Evolutionary conservation across 2,797 vertebrate genomes (phyloP).

Genomic region (Lithobates sylvaticus): DNA sequence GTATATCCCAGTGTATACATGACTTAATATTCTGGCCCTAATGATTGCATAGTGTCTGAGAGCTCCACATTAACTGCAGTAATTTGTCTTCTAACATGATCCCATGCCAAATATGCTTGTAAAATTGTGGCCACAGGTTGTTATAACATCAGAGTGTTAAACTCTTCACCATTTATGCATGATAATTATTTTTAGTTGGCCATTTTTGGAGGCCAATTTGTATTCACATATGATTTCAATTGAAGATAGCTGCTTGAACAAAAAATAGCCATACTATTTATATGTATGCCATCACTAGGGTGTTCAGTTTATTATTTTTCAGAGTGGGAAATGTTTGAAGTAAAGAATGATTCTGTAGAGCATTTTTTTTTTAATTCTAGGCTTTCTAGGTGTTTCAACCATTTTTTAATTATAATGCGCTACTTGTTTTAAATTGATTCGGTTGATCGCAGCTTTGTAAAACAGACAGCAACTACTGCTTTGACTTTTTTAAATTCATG

Average conservation of each 20-base stretch:
- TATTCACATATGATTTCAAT: slow-evolving; percentile 8
- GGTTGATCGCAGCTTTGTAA: neutral
- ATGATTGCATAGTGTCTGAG: slow-evolving; percentile 42
- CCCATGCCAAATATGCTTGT: slow-evolving; percentile 62
- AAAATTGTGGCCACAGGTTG: slow-evolving; percentile 64
- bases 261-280: neutral
- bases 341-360: neutral
- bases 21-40: slow-evolving; percentile 34
- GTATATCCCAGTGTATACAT: slow-evolving; percentile 21
- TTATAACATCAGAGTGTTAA: slow-evolving; percentile 42
- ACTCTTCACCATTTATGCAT: slow-evolving; percentile 26
- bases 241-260: neutral
- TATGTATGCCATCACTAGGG: neutral
- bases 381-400: neutral
- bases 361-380: too few species aligned
- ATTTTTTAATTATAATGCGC: neutral
- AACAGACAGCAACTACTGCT: neutral
- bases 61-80: slow-evolving; percentile 53
- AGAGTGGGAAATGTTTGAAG: neutral
- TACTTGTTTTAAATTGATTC: neutral
- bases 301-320: neutral
- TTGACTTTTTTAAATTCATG: neutral
- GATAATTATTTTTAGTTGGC: slow-evolving; percentile 39
- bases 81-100: slow-evolving; percentile 60
- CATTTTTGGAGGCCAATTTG: slow-evolving; percentile 1